A percentile compares a stretch with the other conserved stretches of the same genome.
These are phyloP conservation scores for Anastrepha ludens DNA, from an alignment of 1,140 invertebrate species.

Conservation along the genomic window DNA sequence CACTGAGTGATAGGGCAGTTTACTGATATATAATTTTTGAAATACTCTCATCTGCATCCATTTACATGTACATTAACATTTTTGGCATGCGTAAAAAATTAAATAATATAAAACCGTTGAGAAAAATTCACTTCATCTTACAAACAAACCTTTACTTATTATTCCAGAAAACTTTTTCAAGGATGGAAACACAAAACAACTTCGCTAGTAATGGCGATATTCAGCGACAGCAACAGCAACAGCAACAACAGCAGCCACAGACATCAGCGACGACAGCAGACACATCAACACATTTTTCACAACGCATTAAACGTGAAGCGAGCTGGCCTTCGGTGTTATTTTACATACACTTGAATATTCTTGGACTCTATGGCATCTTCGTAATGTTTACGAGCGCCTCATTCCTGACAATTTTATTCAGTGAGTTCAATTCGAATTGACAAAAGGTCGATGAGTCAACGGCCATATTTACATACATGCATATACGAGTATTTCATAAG, in stretches of 20 bases:
- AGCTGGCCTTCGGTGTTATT: constrained; percentile 81
- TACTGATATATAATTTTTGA: too few relatives aligned
- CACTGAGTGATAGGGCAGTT: too few relatives aligned
- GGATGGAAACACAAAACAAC: not conserved
- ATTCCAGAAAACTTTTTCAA: not conserved
- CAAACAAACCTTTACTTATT: too few relatives aligned
- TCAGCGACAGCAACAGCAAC: constrained; percentile 12
- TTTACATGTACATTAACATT: too few relatives aligned
- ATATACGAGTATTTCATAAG: too few relatives aligned
- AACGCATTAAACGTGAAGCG: constrained; percentile 75
- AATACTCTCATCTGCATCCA: too few relatives aligned
- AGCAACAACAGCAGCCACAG: not conserved
- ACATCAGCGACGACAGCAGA: not conserved
- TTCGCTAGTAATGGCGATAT: not conserved
- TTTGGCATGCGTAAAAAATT: too few relatives aligned
- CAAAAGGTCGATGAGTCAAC: not conserved
- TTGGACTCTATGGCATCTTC: constrained; percentile 79
- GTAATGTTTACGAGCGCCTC: constrained; percentile 78
- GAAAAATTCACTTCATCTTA: too few relatives aligned
- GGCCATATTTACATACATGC: not conserved
- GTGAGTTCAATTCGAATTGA: constrained; percentile 76
- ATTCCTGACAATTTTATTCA: constrained; percentile 78
- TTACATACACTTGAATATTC: constrained; percentile 81
- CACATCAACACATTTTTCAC: not conserved
- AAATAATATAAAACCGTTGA: too few relatives aligned